These are phyloP conservation scores for Dione juno DNA, from an alignment of 2,888 invertebrate genomes.

Conservation along the genomic window DNA sequence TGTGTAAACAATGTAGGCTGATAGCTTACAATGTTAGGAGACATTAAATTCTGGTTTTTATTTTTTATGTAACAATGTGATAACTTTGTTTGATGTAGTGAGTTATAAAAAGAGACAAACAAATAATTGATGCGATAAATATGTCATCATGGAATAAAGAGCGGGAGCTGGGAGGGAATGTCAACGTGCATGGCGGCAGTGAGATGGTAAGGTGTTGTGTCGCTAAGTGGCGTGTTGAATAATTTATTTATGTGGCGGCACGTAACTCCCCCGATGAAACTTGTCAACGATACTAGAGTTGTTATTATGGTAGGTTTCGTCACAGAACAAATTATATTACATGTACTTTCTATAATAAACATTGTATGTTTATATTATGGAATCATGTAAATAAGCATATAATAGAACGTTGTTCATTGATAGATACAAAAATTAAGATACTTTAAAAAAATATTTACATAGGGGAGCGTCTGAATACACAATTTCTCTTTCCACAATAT, in stretches of 20 bases:
- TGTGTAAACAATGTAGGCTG: slow-evolving; percentile 33
- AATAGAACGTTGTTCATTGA: background rate
- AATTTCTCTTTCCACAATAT: too few relatives aligned
- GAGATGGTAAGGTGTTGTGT: slow-evolving; percentile 54
- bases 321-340: slow-evolving; percentile 23
- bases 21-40: slow-evolving; percentile 39
- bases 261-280: slow-evolving; percentile 69
- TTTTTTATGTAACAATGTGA: slow-evolving; percentile 10
- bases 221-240: slow-evolving; percentile 74
- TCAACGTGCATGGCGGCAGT: slow-evolving; percentile 36
- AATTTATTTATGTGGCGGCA: slow-evolving; percentile 79
- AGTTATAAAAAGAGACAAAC: background rate
- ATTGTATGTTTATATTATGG: slow-evolving; percentile 7
- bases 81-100: background rate
- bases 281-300: slow-evolving; percentile 59
- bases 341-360: background rate
- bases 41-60: slow-evolving; percentile 20
- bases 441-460: background rate
- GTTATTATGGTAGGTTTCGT: slow-evolving; percentile 54
- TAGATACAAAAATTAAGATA: background rate
- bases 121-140: slow-evolving; percentile 46
- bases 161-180: slow-evolving; percentile 37
- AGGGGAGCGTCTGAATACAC: too few relatives aligned
- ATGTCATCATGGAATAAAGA: slow-evolving; percentile 47
- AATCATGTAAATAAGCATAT: background rate